Evolutionary conservation across 1,140 invertebrate genomes (phyloP), one percentile per base, ranked within the genome.

Genomic region (Pinna nobilis): DNA sequence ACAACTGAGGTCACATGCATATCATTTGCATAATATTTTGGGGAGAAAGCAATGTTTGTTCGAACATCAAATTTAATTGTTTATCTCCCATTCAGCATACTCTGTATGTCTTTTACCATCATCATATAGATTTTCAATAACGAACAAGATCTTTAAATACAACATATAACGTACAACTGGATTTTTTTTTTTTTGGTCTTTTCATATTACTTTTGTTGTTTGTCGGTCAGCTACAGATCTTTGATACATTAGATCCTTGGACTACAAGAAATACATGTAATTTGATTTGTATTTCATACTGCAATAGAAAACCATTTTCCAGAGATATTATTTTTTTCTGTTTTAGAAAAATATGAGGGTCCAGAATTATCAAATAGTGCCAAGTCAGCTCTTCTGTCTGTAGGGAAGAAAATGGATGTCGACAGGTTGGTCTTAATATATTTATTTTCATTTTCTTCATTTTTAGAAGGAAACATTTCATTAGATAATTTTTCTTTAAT

Each of bases 301-400:
- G n/a, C n/a, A 30, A 59, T 6, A 15, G 33, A 30, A 32, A 59
- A 57, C 7, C 13, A 30, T 5, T 2, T 32, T 32, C 15, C 32
- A 28, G 28, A 57, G 20, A n/a, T 20, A 7, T 20, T 33, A 18
- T n/a, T 39, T 18, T 28, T 51, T 59, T 55, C 35, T 37, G 35
- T 64, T 71, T 37, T 32, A 82, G 94, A 95, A 71, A 93, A 93
- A 86, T 96, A 96, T 85, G 93, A 94, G 86, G 91, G 92, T 1
- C 92, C 93, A 13, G 84, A 87, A 18, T 88, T 94, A 73, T 91
- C 93, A 25, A 90, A 88, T n/a, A 91, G 92, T 11, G 92, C 93
- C 5, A 91, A 92, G 53, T 94, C 94, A 86, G 89, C 91, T 51
- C 87, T 96, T 30, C 91, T 93, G 28, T 91, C 92, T 80, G 93